phyloP scores from a whole-genome alignment of 2,113 vertebrate genomes.

The Eurystomus gularis region DNA sequence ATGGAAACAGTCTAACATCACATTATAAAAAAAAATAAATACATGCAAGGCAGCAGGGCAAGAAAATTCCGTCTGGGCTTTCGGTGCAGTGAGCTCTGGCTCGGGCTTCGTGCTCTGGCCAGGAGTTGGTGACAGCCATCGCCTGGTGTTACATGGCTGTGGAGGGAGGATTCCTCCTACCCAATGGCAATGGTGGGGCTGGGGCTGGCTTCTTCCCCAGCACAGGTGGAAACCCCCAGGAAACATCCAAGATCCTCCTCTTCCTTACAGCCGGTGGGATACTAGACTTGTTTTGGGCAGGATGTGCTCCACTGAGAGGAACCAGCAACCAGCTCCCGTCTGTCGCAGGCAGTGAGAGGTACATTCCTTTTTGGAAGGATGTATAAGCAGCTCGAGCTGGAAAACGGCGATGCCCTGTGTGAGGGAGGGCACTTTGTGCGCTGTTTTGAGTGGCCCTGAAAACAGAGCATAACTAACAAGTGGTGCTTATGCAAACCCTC shows the following conservation, averaged over 20 bases:
- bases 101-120: fast-evolving
- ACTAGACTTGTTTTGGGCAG: neutral
- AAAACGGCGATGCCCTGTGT: neutral
- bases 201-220: neutral
- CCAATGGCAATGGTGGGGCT: neutral
- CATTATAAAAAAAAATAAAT: neutral
- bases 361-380: neutral
- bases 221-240: fast-evolving
- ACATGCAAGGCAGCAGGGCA: neutral
- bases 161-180: neutral
- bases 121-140: neutral
- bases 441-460: neutral
- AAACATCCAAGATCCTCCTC: neutral
- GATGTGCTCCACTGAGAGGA: fast-evolving
- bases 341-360: fast-evolving
- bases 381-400: fast-evolving
- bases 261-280: neutral
- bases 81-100: fast-evolving
- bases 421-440: neutral
- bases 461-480: neutral
- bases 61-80: neutral
- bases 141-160: fast-evolving
- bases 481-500: neutral
- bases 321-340: fast-evolving
- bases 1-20: conserved; percentile 40